A percentile compares a stretch with the other conserved stretches of the same genome.
Evolutionary conservation across 2,888 invertebrate genomes (phyloP).

Genomic region (Torymus tubicola): DNA sequence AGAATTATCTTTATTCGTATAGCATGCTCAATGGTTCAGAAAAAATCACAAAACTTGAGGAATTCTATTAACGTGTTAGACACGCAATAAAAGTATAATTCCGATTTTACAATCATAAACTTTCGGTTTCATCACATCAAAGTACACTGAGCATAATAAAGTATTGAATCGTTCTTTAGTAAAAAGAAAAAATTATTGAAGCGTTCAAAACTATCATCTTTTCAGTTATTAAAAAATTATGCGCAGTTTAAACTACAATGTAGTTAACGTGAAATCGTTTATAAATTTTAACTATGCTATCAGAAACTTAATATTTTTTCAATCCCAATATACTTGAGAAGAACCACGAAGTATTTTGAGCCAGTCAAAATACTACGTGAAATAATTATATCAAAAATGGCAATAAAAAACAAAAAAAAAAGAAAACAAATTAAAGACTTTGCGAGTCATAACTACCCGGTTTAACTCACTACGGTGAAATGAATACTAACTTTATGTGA

Average conservation of each 20-base stretch:
- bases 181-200: slow-evolving; percentile 26
- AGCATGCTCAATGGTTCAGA: slow-evolving; percentile 13
- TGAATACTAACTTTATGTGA: slow-evolving; percentile 24
- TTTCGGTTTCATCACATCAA: slow-evolving; percentile 3
- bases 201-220: slow-evolving; percentile 16
- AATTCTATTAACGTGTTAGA: slow-evolving; percentile 8
- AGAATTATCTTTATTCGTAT: slow-evolving; percentile 21
- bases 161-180: slow-evolving; percentile 11
- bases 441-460: slow-evolving; percentile 8
- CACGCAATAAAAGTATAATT: slow-evolving; percentile 17
- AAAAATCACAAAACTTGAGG: slow-evolving; percentile 15
- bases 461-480: slow-evolving; percentile 30
- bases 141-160: slow-evolving; percentile 19
- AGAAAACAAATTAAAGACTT: slow-evolving; percentile 21
- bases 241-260: slow-evolving; percentile 21
- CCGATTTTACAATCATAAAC: slow-evolving; percentile 15
- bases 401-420: slow-evolving; percentile 18
- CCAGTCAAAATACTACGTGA: slow-evolving; percentile 64
- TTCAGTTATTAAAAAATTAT: slow-evolving; percentile 1
- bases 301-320: slow-evolving; percentile 20
- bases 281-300: slow-evolving; percentile 9
- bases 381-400: too few species aligned
- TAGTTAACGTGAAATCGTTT: slow-evolving; percentile 35
- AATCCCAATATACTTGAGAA: slow-evolving; percentile 18
- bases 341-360: slow-evolving; percentile 58